These are phyloP conservation scores for Scaptomyza montana DNA, from an alignment of 1,140 invertebrate species.

Conservation along the genomic window DNA sequence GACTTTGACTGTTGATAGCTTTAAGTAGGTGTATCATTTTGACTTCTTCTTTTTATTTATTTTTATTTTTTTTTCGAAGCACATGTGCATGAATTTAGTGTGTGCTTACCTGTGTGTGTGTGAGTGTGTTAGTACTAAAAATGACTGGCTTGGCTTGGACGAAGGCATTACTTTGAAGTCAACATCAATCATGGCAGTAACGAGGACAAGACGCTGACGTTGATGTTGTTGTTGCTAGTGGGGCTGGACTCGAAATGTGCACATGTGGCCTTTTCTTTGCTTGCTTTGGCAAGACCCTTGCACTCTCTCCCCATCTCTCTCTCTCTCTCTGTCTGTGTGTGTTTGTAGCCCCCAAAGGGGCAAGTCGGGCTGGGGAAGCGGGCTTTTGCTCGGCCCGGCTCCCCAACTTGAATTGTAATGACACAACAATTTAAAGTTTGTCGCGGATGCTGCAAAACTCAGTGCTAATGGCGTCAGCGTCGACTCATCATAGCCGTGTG, in stretches of 20 bases:
- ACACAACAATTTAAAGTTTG: constrained; percentile 81
- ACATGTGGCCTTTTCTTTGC: constrained; percentile 50
- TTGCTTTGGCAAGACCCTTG: constrained; percentile 26
- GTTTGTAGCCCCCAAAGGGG: neutral
- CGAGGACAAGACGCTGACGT: constrained; percentile 40
- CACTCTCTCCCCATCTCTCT: too few species aligned
- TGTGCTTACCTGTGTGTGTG: constrained; percentile 22
- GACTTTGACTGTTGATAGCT: constrained; percentile 16
- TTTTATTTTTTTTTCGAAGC: neutral
- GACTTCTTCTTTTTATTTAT: constrained; percentile 13
- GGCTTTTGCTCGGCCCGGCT: neutral
- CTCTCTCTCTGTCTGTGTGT: too few species aligned
- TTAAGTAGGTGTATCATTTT: constrained; percentile 32
- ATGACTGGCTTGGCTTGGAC: constrained; percentile 44
- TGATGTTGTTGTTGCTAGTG: constrained; percentile 1
- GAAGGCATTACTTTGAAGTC: constrained; percentile 53
- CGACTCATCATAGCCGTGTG: constrained; percentile 63
- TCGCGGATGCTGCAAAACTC: constrained; percentile 81
- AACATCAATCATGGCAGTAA: constrained; percentile 50
- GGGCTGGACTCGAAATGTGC: constrained; percentile 42
- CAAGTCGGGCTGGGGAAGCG: neutral
- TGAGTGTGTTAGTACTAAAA: constrained; percentile 22
- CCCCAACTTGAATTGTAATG: constrained; percentile 74
- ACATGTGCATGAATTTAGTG: constrained; percentile 15
- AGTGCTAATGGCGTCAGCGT: constrained; percentile 78